phyloP scores from a whole-genome alignment of 2,113 vertebrate species.

The Chaenocephalus aceratus region DNA sequence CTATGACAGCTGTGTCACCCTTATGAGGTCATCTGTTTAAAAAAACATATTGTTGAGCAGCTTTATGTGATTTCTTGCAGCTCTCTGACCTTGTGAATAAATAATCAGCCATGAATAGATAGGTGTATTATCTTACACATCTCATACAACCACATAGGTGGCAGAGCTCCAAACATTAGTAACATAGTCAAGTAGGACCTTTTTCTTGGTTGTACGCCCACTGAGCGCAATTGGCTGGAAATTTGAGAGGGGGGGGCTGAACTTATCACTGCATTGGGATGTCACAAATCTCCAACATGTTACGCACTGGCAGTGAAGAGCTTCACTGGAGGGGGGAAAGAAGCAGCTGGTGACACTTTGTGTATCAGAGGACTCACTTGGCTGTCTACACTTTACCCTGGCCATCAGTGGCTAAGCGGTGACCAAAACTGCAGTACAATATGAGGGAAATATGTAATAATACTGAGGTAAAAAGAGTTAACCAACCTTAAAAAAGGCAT shows the following conservation, averaged over 20 bases:
- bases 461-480: background rate
- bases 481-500: background rate
- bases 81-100: background rate
- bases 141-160: background rate
- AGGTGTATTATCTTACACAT: background rate
- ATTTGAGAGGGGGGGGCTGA: background rate
- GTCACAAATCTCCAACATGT: constrained; percentile 7
- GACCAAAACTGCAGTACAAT: constrained; percentile 5
- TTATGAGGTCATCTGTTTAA: background rate
- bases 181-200: background rate
- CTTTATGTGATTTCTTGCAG: background rate
- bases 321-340: constrained; percentile 13
- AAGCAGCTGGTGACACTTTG: constrained; percentile 37
- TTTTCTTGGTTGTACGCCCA: background rate
- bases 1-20: background rate
- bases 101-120: background rate
- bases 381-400: constrained; percentile 3
- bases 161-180: constrained; percentile 2
- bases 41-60: background rate
- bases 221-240: background rate
- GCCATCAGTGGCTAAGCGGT: background rate
- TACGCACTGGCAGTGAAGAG: background rate
- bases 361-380: constrained; percentile 41
- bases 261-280: background rate
- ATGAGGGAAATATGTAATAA: background rate